Base-by-base conservation (phyloP, 2,888 invertebrate genomes). In the Mythimna loreyi region DNA sequence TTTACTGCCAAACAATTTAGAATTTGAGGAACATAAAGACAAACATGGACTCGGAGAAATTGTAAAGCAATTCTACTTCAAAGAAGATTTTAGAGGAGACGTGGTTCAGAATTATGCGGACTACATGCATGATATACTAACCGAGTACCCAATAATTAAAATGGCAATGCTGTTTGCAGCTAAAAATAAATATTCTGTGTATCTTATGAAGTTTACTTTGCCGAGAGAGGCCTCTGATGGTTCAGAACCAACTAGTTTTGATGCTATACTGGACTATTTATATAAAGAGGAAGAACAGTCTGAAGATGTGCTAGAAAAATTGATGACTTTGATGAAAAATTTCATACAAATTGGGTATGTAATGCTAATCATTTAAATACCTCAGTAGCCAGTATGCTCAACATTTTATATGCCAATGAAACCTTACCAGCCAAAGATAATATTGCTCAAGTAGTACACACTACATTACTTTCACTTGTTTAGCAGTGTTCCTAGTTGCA, bases 331-430 rank as follows among this genome's bases (percentile, higher is more conserved):
- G 43, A 90, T 90, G 85, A 87, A 76, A 28, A 94, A 94, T 76
- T 96, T 94, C 64, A 90, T 94, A 21, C 90, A 86, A 74, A 75
- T 92, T 19, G 92, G 95, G 95, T 95, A 85, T 89, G 87, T 69
- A 36, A 28, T n/a, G 9, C 55, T 19, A 30, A 64, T 52, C 4
- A 9, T 33, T 64, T 19, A 30, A 0, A n/a, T 25, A 9, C n/a
- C n/a, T 7, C 9, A 13, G 21, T 7, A 7, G 6, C 30, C 21
- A 33, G 28, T n/a, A 4, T 4, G 0, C 5, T 13, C n/a, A 49
- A 33, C 11, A 2, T 4, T 30, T 30, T 30, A 52, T n/a, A n/a
- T n/a, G n/a, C 19, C 9, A 28, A 52, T n/a, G 52, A 11, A 30
- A 30, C n/a, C 28, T 52, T 19, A 8, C 9, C 1, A n/a, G 16